Evolutionary conservation across 92 coral and sea anemone genomes (phyloP), one percentile per base, ranked within the genome.

Genomic region (Blastomussa wellsi): DNA sequence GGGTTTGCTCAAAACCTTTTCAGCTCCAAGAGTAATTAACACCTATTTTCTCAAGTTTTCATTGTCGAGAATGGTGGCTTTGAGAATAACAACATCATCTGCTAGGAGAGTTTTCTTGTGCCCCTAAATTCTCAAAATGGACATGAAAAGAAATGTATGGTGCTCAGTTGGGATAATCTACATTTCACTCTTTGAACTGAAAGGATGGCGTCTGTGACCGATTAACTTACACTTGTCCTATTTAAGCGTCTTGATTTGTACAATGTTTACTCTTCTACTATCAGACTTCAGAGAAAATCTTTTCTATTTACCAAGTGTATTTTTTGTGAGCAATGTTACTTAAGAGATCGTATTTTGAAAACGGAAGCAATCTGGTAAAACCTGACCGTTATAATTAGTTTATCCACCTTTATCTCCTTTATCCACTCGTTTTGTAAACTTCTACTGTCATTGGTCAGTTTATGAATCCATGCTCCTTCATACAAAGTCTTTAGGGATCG

Each of bases 401-500:
- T 26, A 3, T 57, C 3, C 22, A 19, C 22, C 8, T 19, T n/a
- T 26, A 57, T 29, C 31, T 24, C 11, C 13, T 26, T 28, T 33
- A 70, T 70, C n/a, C 75, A 33, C 75, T 35, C 75, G n/a, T 70
- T 70, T 70, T 70, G 44, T 37, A 70, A 33, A 38, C 35, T 19
- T 26, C 29, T 65, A 28, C 65, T 24, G 65, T 24, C 24, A 57
- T 29, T 22, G 65, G 29, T 22, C 26, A 11, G 29, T 57, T 57
- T 53, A 19, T 53, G n/a, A 17, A 68, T 24, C 74, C 41, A 19
- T 11, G 75, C 20, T 36, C n/a, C 12, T 70, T 70, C 75, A 20
- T 70, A 9, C 44, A 35, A 15, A 26, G n/a, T 70, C 35, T 10
- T 35, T 70, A 4, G 28, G 48, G 17, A 33, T 38, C 75, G 68